These are phyloP conservation scores for Solea senegalensis DNA, from an alignment of 2,113 vertebrate species.

Conservation along the genomic window DNA sequence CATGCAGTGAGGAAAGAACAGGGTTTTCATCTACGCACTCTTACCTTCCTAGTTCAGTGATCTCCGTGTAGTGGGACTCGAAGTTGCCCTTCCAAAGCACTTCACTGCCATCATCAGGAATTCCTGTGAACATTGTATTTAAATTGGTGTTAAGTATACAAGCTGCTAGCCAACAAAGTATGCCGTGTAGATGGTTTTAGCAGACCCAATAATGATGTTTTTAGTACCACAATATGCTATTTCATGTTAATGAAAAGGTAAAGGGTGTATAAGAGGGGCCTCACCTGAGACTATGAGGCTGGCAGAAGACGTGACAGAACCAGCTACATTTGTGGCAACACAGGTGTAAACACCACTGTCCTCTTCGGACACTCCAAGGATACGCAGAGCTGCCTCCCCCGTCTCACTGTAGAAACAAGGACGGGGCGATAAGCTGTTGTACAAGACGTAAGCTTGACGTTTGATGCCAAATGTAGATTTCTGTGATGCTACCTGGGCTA, in stretches of 20 bases:
- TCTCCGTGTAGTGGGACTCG: conserved; percentile 92
- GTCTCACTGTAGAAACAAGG: conserved; percentile 83
- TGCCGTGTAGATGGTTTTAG: too few relatives aligned
- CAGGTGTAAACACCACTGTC: conserved; percentile 93
- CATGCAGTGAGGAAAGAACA: background rate
- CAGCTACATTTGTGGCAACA: conserved; percentile 90
- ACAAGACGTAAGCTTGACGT: background rate
- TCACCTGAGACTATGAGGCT: conserved; percentile 93
- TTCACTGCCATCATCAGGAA: conserved; percentile 87
- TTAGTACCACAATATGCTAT: too few relatives aligned
- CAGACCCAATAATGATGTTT: too few relatives aligned
- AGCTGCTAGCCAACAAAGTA: background rate
- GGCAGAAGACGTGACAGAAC: conserved; percentile 88
- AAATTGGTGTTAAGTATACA: background rate
- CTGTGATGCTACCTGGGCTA: background rate
- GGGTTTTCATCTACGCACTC: background rate
- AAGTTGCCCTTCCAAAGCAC: conserved; percentile 95
- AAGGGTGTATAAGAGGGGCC: conserved; percentile 23
- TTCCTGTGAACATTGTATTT: conserved; percentile 75
- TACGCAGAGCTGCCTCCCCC: conserved; percentile 92
- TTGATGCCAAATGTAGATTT: background rate
- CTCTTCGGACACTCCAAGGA: conserved; percentile 86
- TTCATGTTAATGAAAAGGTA: too few relatives aligned
- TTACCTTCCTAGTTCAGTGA: conserved; percentile 96
- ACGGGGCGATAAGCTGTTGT: background rate